Evolutionary conservation across 2,113 vertebrate genomes (phyloP).

Genomic region (Pseudorectes ferrugineus): DNA sequence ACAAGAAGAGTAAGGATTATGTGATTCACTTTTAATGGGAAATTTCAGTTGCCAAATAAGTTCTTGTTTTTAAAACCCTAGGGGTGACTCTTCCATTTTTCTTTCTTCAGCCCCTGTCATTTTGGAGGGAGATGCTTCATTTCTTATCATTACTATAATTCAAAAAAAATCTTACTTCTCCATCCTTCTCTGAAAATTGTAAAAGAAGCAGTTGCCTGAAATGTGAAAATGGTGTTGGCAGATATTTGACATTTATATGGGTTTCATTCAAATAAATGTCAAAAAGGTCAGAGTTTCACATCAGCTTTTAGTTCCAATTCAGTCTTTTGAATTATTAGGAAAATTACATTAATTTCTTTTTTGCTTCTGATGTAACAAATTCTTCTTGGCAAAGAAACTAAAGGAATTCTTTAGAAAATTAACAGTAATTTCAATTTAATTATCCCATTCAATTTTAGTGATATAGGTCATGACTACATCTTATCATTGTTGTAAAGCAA

Average conservation of each 20-base stretch:
- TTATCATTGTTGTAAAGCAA: not conserved
- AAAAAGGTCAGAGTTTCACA: not conserved
- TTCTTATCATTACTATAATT: not conserved
- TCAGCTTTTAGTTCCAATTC: not conserved
- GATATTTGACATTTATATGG: not conserved
- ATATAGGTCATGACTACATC: not conserved
- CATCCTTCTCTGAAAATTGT: not conserved
- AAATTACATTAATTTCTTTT: conserved; percentile 21
- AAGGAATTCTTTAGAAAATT: conserved; percentile 4
- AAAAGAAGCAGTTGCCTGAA: conserved; percentile 2
- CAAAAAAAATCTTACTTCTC: not conserved
- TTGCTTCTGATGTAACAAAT: not conserved
- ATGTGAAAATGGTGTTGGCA: not conserved
- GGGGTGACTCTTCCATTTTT: not conserved
- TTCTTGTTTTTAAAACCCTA: not conserved
- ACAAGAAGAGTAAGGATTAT: not conserved
- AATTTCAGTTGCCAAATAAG: not conserved
- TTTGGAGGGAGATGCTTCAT: not conserved
- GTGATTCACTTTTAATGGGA: not conserved
- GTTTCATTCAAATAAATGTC: conserved; percentile 3
- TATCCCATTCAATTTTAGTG: conserved; percentile 1
- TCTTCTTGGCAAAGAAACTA: not conserved
- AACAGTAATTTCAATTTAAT: not conserved
- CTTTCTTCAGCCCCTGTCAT: not conserved
- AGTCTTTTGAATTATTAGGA: not conserved